Evolutionary conservation across 2,797 vertebrate species (phyloP), one percentile per base, ranked within the genome.

Genomic region (Pterois miles): DNA sequence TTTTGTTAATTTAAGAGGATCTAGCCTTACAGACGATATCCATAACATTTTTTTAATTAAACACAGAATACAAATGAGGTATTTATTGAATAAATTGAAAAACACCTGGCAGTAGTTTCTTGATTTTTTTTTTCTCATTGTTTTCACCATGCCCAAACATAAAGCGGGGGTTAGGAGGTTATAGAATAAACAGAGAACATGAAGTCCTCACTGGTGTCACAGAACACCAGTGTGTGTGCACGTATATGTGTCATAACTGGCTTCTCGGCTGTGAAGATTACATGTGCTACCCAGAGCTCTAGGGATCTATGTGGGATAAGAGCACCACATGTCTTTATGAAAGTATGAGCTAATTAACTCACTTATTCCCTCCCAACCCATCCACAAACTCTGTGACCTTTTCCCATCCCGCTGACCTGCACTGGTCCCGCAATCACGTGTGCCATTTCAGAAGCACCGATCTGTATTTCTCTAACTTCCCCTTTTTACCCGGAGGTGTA

Each of bases 321-420:
- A 87, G 74, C 73, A 62, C 81, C 84, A 79, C 89, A 90, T 90
- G 91, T 84, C 88, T 93, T 93, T 83, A 89, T 86, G n/a, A 80
- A 91, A 83, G 76, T 86, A 86, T 81, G 91, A 90, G 78, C 83
- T 94, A 85, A 93, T 93, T 87, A 92, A 85, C 74, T 82, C 33
- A 16, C 74, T 76, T 50, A 63, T 85, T 31, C 59, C 78, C 69
- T 81, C 65, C 46, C 43, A 46, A 38, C 23, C 54, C 48, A 71
- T 73, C 68, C 54, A 27, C 56, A 63, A 72, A 83, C 70, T 64
- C 59, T 40, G 4, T 58, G 78, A 88, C 88, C 84, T 89, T 85
- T 79, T 33, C 48, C 38, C 46, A 80, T 81, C 59, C 64, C 14
- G 36, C 63, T 82, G 80, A 87, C 80, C 73, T 67, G 33, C 74